A percentile compares a stretch with the other conserved stretches of the same genome.
phyloP scores from a whole-genome alignment of 2,797 vertebrate genomes.

The Malurus leucopterus region DNA sequence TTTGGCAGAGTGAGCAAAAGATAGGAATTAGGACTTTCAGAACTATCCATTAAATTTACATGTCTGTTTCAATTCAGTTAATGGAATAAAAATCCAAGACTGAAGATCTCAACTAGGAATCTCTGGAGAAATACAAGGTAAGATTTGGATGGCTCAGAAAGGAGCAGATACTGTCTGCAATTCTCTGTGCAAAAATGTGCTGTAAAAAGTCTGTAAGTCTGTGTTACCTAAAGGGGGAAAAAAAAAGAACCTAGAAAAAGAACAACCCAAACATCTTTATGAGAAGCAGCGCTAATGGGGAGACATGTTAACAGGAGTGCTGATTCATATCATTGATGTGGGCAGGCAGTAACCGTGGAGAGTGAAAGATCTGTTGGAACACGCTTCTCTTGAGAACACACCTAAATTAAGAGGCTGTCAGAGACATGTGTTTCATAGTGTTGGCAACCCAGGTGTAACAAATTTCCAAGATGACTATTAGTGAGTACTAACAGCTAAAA shows the following conservation, averaged over 20 bases:
- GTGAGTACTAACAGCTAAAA: constrained; percentile 36
- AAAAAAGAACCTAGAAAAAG: background rate
- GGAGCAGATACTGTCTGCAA: background rate
- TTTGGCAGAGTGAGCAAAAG: background rate
- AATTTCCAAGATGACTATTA: constrained; percentile 36
- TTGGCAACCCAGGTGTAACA: constrained; percentile 37
- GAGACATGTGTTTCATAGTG: background rate
- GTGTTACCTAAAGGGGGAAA: background rate
- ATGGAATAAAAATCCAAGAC: background rate
- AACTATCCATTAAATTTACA: background rate
- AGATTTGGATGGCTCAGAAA: background rate
- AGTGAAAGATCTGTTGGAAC: constrained; percentile 22
- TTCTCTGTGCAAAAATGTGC: background rate
- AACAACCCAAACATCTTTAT: background rate
- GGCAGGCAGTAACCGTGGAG: background rate
- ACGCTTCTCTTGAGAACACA: constrained; percentile 19
- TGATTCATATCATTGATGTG: constrained; percentile 28
- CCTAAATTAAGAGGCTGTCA: constrained; percentile 40
- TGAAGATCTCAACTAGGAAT: background rate
- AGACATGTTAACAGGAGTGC: constrained; percentile 30
- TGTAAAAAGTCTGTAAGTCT: background rate
- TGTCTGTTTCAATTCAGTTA: background rate
- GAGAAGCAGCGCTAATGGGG: background rate
- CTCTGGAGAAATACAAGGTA: background rate
- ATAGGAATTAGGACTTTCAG: background rate